A percentile compares a stretch with the other conserved stretches of the same genome.
phyloP scores from a whole-genome alignment of 2,888 invertebrate genomes.

The Volucella inanis region DNA sequence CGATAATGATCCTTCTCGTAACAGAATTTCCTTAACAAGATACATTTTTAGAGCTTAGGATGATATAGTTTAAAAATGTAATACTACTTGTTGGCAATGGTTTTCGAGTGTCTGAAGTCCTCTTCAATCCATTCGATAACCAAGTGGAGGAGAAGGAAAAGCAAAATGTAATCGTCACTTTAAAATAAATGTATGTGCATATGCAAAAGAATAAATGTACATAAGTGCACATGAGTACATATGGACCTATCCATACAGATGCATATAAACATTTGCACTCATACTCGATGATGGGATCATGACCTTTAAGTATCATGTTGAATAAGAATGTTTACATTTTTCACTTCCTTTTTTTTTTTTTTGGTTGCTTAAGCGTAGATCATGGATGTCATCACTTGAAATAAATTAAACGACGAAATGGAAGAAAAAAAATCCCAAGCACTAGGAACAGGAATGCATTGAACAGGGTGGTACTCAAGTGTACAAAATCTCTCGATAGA shows the following conservation, averaged over 20 bases:
- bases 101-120: too few relatives aligned
- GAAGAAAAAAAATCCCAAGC: background rate
- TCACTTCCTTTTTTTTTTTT: slow-evolving; percentile 34
- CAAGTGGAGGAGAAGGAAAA: too few relatives aligned
- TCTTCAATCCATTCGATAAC: too few relatives aligned
- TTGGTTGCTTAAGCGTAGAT: background rate
- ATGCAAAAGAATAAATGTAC: too few relatives aligned
- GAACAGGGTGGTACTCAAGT: slow-evolving; percentile 56
- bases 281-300: slow-evolving; percentile 51
- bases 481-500: slow-evolving; percentile 59
- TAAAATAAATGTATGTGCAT: too few relatives aligned
- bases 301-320: slow-evolving; percentile 61
- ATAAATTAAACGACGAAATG: slow-evolving; percentile 46
- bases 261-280: slow-evolving; percentile 16
- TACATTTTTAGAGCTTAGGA: too few relatives aligned
- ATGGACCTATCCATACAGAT: slow-evolving; percentile 19
- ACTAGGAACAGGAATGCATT: background rate
- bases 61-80: too few relatives aligned
- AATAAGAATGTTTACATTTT: slow-evolving; percentile 66
- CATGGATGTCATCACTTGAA: slow-evolving; percentile 46
- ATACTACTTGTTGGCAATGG: background rate
- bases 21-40: too few relatives aligned
- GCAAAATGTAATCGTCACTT: too few relatives aligned
- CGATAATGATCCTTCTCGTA: too few relatives aligned
- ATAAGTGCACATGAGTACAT: background rate